phyloP scores from a whole-genome alignment of 2,113 vertebrate species.

The Paedocypris sp. region DNA sequence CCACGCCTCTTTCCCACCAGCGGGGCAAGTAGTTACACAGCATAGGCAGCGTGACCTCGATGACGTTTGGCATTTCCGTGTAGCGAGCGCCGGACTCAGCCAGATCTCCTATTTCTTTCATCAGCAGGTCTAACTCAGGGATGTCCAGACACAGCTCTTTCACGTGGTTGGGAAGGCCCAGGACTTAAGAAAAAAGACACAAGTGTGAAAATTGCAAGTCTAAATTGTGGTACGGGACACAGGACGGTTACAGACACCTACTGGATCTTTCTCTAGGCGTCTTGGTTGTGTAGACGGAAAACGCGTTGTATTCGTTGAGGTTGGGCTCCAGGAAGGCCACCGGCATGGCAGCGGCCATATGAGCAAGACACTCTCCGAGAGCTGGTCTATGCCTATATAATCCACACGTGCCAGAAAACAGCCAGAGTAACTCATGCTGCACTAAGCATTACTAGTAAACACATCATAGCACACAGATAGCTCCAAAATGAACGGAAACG shows the following conservation, averaged over 20 bases:
- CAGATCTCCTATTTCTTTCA: constrained; percentile 81
- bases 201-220: background rate
- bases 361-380: constrained; percentile 82
- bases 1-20: constrained; percentile 84
- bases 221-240: no score
- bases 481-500: no score
- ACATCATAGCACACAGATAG: background rate
- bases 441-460: no score
- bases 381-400: constrained; percentile 83
- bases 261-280: constrained; percentile 79
- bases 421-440: no score
- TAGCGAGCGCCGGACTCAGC: constrained; percentile 88
- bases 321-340: constrained; percentile 83
- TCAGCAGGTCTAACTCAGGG: constrained; percentile 71
- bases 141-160: constrained; percentile 88
- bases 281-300: constrained; percentile 91
- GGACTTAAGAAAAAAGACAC: constrained; percentile 46
- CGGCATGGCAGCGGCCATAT: constrained; percentile 84
- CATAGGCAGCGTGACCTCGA: constrained; percentile 90
- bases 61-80: constrained; percentile 93
- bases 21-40: constrained; percentile 88
- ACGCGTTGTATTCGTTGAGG: constrained; percentile 77
- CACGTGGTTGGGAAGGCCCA: constrained; percentile 80
- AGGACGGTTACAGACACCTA: constrained; percentile 52
- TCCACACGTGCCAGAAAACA: no score